Evolutionary conservation across 1,140 invertebrate species (phyloP).

Genomic region (Drosophila persimilis): DNA sequence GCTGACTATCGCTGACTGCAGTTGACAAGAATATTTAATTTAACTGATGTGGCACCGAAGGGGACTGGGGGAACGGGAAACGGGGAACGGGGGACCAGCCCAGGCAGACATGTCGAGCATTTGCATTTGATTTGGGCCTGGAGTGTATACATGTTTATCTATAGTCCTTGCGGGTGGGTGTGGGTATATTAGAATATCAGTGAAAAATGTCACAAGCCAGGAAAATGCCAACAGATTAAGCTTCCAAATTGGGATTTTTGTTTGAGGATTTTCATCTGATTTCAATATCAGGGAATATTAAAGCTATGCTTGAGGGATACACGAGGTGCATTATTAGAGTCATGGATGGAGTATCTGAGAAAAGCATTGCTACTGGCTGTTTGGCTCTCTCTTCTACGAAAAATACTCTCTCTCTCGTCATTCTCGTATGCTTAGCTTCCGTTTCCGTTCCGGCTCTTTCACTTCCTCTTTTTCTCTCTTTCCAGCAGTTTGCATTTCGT

Average conservation of each 20-base stretch:
- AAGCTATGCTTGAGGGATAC: too few species aligned
- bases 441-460: slow-evolving; percentile 33
- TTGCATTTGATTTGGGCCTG: slow-evolving; percentile 42
- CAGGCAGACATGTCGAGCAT: slow-evolving; percentile 42
- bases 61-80: too few species aligned
- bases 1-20: slow-evolving; percentile 74
- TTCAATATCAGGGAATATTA: too few species aligned
- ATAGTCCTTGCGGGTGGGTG: not conserved
- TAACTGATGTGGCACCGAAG: slow-evolving; percentile 37
- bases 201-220: not conserved
- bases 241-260: too few species aligned
- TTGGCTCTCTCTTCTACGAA: too few species aligned
- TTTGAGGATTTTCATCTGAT: too few species aligned
- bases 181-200: not conserved
- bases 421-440: slow-evolving; percentile 58
- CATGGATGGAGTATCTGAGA: not conserved
- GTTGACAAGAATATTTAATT: slow-evolving; percentile 81
- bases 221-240: too few species aligned
- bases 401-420: slow-evolving; percentile 34
- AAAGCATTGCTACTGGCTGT: too few species aligned
- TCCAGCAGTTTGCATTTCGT: slow-evolving; percentile 50
- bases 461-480: slow-evolving; percentile 16
- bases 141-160: slow-evolving; percentile 23
- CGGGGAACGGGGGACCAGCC: slow-evolving; percentile 19
- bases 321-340: too few species aligned